phyloP scores from a whole-genome alignment of 2,888 invertebrate genomes.

The Lucinisca nassula region DNA sequence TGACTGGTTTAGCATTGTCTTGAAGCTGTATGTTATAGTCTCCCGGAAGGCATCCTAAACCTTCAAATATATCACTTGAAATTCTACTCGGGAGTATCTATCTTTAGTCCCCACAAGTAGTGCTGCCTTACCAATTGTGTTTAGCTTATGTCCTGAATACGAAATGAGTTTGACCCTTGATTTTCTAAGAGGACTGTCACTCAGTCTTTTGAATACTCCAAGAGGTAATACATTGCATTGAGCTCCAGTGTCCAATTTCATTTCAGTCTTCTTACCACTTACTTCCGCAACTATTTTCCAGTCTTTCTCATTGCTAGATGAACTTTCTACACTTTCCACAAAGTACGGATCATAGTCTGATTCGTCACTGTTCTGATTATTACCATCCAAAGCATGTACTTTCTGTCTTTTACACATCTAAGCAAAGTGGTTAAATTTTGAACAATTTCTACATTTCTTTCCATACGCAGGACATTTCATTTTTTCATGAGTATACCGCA shows the following conservation, averaged over 20 bases:
- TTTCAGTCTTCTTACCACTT: neutral
- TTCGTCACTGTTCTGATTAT: neutral
- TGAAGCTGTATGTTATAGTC: slow-evolving; percentile 39
- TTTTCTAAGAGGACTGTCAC: neutral
- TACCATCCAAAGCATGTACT: neutral
- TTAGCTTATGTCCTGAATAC: neutral
- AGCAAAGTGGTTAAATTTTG: neutral
- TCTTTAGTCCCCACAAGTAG: neutral
- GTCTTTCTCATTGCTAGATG: neutral
- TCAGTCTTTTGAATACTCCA: neutral
- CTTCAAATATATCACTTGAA: slow-evolving; percentile 40
- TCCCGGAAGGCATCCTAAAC: slow-evolving; percentile 55
- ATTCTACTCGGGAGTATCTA: neutral
- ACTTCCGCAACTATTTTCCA: slow-evolving; percentile 9
- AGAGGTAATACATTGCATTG: slow-evolving; percentile 19
- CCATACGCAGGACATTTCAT: slow-evolving; percentile 15
- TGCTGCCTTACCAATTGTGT: neutral
- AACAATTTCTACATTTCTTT: slow-evolving; percentile 24
- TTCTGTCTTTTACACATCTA: neutral
- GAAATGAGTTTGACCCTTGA: neutral
- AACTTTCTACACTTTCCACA: neutral
- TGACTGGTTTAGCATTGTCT: slow-evolving; percentile 49
- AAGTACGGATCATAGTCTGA: neutral
- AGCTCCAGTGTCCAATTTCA: slow-evolving; percentile 29
- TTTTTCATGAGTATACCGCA: slow-evolving; percentile 16